These are phyloP conservation scores for Strix occidentalis DNA, from an alignment of 2,797 vertebrate species.

Conservation along the genomic window DNA sequence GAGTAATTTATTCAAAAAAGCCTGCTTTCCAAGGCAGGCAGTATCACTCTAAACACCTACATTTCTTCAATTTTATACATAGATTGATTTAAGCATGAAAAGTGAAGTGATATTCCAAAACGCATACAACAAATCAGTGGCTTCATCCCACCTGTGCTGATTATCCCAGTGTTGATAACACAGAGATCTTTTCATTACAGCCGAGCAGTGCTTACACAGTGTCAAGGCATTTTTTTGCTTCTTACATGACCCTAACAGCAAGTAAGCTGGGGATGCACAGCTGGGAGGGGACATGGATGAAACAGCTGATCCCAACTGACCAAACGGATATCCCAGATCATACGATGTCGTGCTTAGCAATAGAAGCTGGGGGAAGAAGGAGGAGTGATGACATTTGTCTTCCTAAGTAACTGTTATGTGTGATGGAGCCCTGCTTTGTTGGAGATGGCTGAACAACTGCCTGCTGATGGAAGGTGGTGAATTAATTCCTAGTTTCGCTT, in stretches of 20 bases:
- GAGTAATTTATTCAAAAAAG: slow-evolving; percentile 1
- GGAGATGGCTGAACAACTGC: not conserved
- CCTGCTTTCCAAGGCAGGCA: not conserved
- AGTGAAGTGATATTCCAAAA: not conserved
- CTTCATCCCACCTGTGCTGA: not conserved
- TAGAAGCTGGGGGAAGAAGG: not conserved
- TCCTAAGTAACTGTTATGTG: accelerated
- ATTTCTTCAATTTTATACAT: not conserved
- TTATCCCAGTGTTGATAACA: not conserved
- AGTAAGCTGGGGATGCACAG: not conserved
- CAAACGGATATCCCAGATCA: not conserved
- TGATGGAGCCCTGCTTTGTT: not conserved
- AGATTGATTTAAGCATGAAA: not conserved
- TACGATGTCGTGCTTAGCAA: not conserved
- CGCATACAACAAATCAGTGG: not conserved
- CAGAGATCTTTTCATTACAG: not conserved
- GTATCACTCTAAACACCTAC: not conserved
- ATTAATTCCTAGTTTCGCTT: not conserved
- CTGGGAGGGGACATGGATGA: accelerated
- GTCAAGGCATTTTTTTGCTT: not conserved
- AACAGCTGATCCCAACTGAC: not conserved
- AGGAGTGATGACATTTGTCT: not conserved
- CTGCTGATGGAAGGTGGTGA: accelerated
- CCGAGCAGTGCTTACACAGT: not conserved
- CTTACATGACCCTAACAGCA: accelerated